These are phyloP conservation scores for Brachylomia viminalis DNA, from an alignment of 2,888 invertebrate species.

Conservation along the genomic window DNA sequence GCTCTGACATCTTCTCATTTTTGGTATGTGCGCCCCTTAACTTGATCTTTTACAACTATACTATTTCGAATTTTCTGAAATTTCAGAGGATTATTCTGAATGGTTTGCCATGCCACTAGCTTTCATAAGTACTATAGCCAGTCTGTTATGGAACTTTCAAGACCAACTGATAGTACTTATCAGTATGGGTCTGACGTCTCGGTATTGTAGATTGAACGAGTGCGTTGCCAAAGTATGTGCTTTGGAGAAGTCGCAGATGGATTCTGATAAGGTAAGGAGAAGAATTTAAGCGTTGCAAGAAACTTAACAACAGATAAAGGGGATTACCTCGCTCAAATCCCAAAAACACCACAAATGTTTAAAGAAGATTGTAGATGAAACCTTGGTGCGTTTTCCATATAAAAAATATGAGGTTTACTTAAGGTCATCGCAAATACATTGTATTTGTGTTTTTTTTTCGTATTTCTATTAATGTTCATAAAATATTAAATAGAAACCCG, in stretches of 20 bases:
- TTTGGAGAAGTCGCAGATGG: conserved; percentile 64
- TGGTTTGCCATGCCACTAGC: conserved; percentile 78
- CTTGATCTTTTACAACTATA: background rate
- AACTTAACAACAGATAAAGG: background rate
- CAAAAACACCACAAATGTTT: too few relatives aligned
- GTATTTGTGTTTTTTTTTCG: too few relatives aligned
- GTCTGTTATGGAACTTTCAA: conserved; percentile 93
- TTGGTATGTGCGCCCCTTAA: background rate
- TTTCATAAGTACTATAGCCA: conserved; percentile 89
- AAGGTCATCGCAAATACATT: too few relatives aligned
- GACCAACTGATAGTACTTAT: conserved; percentile 92
- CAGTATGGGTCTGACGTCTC: conserved; percentile 91
- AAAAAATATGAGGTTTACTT: too few relatives aligned
- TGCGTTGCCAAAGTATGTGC: conserved; percentile 72
- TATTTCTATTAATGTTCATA: too few relatives aligned
- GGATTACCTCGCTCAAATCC: too few relatives aligned
- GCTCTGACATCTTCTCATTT: background rate
- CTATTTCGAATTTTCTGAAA: background rate
- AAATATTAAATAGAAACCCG: too few relatives aligned
- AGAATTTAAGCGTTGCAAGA: too few relatives aligned
- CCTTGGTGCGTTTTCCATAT: too few relatives aligned
- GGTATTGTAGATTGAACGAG: conserved; percentile 91
- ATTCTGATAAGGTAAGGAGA: conserved; percentile 65
- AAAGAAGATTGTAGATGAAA: too few relatives aligned
- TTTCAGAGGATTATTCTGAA: conserved; percentile 78